These are phyloP conservation scores for Percina caprodes DNA, from an alignment of 2,113 vertebrate species.

Conservation along the genomic window DNA sequence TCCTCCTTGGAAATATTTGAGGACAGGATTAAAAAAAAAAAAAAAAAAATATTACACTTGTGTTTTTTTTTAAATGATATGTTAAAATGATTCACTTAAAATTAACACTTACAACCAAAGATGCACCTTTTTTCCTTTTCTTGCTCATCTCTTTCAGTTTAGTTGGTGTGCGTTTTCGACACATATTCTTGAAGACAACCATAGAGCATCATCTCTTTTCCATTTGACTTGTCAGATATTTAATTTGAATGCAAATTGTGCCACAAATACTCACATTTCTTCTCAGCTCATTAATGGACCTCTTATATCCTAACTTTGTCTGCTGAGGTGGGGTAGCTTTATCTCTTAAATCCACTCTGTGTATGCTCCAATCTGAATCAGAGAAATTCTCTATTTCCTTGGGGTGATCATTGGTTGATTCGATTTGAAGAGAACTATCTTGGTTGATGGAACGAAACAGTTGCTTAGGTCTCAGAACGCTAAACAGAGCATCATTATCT, in stretches of 20 bases:
- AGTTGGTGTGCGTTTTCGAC: not conserved
- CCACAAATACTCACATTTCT: constrained; percentile 24
- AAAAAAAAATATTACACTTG: not conserved
- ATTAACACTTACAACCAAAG: not conserved
- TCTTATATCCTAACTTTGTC: not conserved
- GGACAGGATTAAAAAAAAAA: not conserved
- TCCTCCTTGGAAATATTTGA: constrained; percentile 54
- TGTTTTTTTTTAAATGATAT: not conserved
- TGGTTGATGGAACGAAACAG: not conserved
- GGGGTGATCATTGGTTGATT: not conserved
- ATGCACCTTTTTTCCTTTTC: fast-evolving
- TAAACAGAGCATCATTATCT: constrained; percentile 15
- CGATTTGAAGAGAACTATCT: not conserved
- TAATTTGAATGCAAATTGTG: not conserved
- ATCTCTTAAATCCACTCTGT: not conserved
- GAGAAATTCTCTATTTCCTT: not conserved
- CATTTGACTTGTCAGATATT: not conserved
- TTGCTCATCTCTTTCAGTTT: not conserved
- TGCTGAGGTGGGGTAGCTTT: not conserved
- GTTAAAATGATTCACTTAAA: not conserved
- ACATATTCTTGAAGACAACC: not conserved
- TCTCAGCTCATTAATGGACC: not conserved
- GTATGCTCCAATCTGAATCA: not conserved
- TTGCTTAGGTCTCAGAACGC: constrained; percentile 31
- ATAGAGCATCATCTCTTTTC: not conserved